A percentile compares a stretch with the other conserved stretches of the same genome.
Conservation (phyloP, 2,113 vertebrate species). For the Plotosus lineatus region DNA sequence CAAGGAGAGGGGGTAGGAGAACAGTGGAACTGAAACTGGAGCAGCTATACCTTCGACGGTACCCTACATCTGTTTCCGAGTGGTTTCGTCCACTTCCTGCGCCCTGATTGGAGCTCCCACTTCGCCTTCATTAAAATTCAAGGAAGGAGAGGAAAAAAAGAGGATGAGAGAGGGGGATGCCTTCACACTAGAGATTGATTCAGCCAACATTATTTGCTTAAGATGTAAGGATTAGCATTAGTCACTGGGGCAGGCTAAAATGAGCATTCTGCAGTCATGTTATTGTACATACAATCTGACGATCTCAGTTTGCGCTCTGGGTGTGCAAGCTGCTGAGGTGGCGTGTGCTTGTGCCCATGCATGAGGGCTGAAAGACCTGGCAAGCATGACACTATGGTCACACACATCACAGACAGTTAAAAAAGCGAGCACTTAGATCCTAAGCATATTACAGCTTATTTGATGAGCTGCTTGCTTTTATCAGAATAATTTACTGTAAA, state of each 20-base stretch:
- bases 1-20: conserved; percentile 48
- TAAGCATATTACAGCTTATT: conserved; percentile 3
- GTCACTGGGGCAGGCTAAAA: conserved; percentile 35
- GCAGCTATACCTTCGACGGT: conserved; percentile 63
- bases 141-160: conserved; percentile 49
- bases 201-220: conserved; percentile 55
- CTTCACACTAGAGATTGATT: conserved; percentile 58
- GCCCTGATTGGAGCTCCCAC: conserved; percentile 63
- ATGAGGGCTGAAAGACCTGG: conserved; percentile 45
- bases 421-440: conserved; percentile 8
- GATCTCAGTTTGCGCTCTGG: conserved; percentile 9
- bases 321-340: conserved; percentile 27
- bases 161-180: conserved; percentile 53
- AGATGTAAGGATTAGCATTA: conserved; percentile 48
- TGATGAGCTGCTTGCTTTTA: conserved; percentile 9
- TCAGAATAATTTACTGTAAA: conserved; percentile 27
- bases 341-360: conserved; percentile 18
- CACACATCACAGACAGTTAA: conserved; percentile 20
- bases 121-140: conserved; percentile 64
- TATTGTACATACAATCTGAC: conserved; percentile 30
- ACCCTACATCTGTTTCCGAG: conserved; percentile 65
- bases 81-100: conserved; percentile 65
- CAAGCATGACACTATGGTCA: conserved; percentile 37
- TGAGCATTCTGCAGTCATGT: conserved; percentile 34
- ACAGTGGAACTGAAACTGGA: conserved; percentile 23